phyloP scores from a whole-genome alignment of 2,888 invertebrate genomes.

The Eupithecia subfuscata region DNA sequence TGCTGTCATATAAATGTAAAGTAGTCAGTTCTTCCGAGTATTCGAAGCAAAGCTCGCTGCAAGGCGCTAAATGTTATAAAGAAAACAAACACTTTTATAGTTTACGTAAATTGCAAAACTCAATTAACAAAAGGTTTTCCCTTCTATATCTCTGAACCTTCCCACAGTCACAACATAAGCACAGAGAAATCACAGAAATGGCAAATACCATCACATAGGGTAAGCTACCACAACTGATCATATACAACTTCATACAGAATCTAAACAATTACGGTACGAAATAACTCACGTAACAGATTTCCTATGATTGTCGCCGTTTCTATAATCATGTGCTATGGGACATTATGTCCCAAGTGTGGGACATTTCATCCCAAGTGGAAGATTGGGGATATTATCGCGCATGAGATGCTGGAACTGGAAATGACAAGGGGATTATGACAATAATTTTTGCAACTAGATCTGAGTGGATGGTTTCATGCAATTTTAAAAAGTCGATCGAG shows the following conservation, averaged over 20 bases:
- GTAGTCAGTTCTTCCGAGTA: no score
- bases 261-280: constrained; percentile 47
- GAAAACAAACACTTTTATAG: no score
- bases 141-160: constrained; percentile 1
- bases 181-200: constrained; percentile 26
- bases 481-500: no score
- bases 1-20: no score
- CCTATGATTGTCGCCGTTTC: constrained; percentile 57
- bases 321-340: constrained; percentile 48
- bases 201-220: constrained; percentile 23
- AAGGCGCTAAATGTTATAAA: no score
- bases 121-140: not conserved
- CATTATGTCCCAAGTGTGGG: constrained; percentile 30
- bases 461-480: constrained; percentile 47
- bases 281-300: constrained; percentile 41
- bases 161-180: constrained; percentile 14
- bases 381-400: not conserved
- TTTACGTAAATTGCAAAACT: no score
- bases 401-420: constrained; percentile 35
- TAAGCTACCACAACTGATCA: constrained; percentile 32
- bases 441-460: constrained; percentile 74
- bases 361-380: constrained; percentile 12
- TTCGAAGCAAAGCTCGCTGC: no score
- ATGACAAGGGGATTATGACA: constrained; percentile 57
- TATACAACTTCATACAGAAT: constrained; percentile 9